Conservation (phyloP, 2,113 vertebrate species). For the Rissa tridactyla region DNA sequence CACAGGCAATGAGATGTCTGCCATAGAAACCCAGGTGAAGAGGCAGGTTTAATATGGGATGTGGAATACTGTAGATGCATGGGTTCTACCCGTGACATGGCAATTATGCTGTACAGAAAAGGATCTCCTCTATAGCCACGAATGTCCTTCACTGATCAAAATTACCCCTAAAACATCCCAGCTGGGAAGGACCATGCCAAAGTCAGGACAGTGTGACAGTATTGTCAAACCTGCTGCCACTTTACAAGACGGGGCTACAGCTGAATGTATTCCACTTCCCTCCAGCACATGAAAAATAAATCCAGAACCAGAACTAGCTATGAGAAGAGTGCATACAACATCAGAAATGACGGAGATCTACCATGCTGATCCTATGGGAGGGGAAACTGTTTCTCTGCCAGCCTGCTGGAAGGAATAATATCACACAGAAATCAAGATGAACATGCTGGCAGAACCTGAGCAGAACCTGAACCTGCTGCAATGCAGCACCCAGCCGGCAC, state of each 20-base stretch:
- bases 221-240: not conserved
- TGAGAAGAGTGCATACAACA: not conserved
- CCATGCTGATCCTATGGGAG: not conserved
- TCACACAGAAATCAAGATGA: not conserved
- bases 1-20: not conserved
- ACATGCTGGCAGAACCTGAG: not conserved
- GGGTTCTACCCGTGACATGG: not conserved
- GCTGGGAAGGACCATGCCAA: not conserved
- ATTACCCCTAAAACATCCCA: not conserved
- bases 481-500: not conserved
- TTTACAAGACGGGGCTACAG: accelerated
- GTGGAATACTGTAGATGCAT: not conserved
- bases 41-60: not conserved
- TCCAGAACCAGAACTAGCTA: not conserved
- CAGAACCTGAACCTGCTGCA: not conserved
- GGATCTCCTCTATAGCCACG: not conserved
- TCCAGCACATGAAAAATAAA: not conserved
- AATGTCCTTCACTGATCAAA: not conserved
- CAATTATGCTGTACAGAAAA: not conserved
- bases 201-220: not conserved
- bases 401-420: not conserved
- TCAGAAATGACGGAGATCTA: not conserved
- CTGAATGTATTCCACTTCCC: not conserved
- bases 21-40: not conserved
- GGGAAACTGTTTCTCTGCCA: not conserved